These are phyloP conservation scores for Acipenser transmontanus DNA, from an alignment of 2,797 vertebrate genomes.

Conservation along the genomic window DNA sequence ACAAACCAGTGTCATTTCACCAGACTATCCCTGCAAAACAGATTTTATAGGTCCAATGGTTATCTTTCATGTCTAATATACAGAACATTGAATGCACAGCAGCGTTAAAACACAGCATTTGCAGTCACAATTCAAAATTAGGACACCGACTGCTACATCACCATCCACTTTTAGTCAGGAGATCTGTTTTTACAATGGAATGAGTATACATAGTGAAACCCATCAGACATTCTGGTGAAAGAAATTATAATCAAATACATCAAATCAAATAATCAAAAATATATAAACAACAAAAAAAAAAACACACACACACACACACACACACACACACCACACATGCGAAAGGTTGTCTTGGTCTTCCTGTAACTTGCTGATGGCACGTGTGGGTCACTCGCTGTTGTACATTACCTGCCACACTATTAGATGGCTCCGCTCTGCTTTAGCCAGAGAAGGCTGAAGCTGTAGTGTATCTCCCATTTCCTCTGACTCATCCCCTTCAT, in stretches of 20 bases:
- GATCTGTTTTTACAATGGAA: neutral
- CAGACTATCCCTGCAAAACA: neutral
- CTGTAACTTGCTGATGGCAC: slow-evolving; percentile 26
- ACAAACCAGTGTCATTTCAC: too few relatives aligned
- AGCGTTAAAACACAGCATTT: neutral
- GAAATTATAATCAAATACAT: too few relatives aligned
- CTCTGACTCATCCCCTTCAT: slow-evolving; percentile 80
- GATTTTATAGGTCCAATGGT: slow-evolving; percentile 1
- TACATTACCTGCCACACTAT: slow-evolving; percentile 91
- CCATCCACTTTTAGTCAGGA: too few relatives aligned
- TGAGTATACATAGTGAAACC: slow-evolving; percentile 2
- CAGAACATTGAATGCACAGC: neutral
- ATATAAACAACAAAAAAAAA: too few relatives aligned
- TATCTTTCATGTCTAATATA: neutral
- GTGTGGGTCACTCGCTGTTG: slow-evolving; percentile 61
- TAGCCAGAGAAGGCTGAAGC: slow-evolving; percentile 79
- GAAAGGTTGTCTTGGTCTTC: slow-evolving; percentile 30
- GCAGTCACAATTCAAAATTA: too few relatives aligned
- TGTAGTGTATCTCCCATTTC: slow-evolving; percentile 70
- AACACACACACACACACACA: slow-evolving; percentile 1
- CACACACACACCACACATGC: slow-evolving; percentile 45
- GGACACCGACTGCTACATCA: too few relatives aligned
- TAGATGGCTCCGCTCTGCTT: slow-evolving; percentile 94
- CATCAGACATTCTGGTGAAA: slow-evolving; percentile 5
- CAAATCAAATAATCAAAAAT: too few relatives aligned